Percentiles rank a stretch among this genome's conserved stretches.
phyloP scores from a whole-genome alignment of 2,797 vertebrate genomes.

The Gastrophryne carolinensis region DNA sequence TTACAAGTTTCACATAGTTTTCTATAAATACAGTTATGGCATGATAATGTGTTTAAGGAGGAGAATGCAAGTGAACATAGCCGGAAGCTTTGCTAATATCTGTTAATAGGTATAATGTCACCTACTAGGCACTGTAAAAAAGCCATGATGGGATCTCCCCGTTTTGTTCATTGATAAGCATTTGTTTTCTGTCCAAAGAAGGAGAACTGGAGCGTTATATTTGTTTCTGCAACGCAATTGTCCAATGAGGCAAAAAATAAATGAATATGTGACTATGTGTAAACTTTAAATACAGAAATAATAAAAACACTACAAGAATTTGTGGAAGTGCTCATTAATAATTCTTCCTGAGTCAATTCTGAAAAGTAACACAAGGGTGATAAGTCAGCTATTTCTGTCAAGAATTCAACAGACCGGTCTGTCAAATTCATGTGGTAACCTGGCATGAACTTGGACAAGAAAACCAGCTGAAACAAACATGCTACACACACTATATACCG shows the following conservation, averaged over 20 bases:
- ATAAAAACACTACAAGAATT: neutral
- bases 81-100: slow-evolving; percentile 32
- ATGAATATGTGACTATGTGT: neutral
- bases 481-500: too few species aligned
- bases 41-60: slow-evolving; percentile 16
- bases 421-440: neutral
- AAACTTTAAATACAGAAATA: neutral
- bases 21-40: slow-evolving; percentile 32
- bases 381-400: neutral
- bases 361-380: neutral
- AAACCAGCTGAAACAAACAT: too few species aligned
- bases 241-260: neutral
- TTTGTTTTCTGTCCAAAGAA: slow-evolving; percentile 6
- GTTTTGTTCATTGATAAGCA: slow-evolving; percentile 19
- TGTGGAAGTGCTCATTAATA: neutral
- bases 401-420: neutral
- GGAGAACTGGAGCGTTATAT: neutral
- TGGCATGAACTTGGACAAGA: neutral
- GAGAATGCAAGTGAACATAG: slow-evolving; percentile 23
- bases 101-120: slow-evolving; percentile 49
- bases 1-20: slow-evolving; percentile 22
- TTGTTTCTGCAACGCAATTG: neutral
- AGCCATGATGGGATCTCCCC: slow-evolving; percentile 18
- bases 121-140: neutral
- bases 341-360: too few species aligned